These are phyloP conservation scores for Bovichtus variegatus DNA, from an alignment of 2,797 vertebrate species.

Conservation along the genomic window DNA sequence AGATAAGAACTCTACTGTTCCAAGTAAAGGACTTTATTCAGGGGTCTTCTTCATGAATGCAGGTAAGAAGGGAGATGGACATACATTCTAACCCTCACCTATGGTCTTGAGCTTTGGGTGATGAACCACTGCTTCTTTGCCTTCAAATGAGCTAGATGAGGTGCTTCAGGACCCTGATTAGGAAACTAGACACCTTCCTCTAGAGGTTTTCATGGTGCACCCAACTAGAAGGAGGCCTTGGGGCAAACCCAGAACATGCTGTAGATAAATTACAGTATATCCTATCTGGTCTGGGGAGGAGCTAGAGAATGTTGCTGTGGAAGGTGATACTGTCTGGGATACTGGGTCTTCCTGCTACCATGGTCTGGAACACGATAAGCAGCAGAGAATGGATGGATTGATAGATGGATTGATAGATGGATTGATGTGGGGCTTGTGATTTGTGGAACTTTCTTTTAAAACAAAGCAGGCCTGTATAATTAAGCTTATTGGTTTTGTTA, in stretches of 20 bases:
- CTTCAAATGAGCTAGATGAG: neutral
- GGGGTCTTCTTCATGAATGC: neutral
- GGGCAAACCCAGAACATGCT: neutral
- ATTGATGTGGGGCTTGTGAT: neutral
- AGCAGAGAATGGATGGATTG: neutral
- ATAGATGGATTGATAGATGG: too few species aligned
- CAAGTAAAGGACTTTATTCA: neutral
- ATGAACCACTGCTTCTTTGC: neutral
- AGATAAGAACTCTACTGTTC: conserved; percentile 1
- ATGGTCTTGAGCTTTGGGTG: neutral
- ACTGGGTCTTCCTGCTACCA: neutral
- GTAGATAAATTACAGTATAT: neutral
- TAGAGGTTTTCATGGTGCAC: neutral
- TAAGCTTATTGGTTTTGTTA: conserved; percentile 2
- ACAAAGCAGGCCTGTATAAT: neutral
- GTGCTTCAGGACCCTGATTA: neutral
- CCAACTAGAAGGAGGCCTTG: neutral
- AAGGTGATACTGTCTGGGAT: neutral
- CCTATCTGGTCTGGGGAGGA: neutral
- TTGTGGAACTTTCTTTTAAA: neutral
- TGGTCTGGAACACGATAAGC: neutral
- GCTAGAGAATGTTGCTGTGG: neutral
- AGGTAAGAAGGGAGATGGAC: too few species aligned
- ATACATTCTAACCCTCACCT: neutral
- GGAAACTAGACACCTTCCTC: neutral